These are phyloP conservation scores for Andricus grossulariae DNA, from an alignment of 1,140 invertebrate species.

Conservation along the genomic window DNA sequence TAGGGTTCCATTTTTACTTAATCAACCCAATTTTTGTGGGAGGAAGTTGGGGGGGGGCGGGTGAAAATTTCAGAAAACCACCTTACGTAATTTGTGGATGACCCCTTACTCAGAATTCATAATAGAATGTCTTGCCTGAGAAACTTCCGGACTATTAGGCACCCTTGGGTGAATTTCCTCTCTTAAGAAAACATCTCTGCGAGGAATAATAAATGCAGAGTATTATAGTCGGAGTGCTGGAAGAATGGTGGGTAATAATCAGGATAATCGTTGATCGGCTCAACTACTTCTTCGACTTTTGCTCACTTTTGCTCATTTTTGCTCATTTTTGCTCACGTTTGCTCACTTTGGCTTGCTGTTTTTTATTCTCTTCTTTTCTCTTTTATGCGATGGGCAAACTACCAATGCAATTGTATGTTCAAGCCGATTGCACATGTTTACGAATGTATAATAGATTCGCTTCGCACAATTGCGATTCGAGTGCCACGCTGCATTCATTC, in stretches of 20 bases:
- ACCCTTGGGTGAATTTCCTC: neutral
- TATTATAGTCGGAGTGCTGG: neutral
- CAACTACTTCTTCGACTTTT: neutral
- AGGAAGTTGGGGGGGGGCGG: too few species aligned
- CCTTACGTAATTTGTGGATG: too few species aligned
- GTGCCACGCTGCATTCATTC: slow-evolving; percentile 16
- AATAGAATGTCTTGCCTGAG: neutral
- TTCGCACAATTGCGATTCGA: slow-evolving; percentile 14
- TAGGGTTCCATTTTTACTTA: too few species aligned
- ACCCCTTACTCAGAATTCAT: too few species aligned
- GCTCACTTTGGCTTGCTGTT: neutral
- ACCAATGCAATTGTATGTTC: slow-evolving; percentile 11
- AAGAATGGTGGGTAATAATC: neutral
- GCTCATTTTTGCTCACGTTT: neutral
- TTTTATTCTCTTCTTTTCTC: neutral
- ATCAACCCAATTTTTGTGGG: too few species aligned
- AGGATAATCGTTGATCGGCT: neutral
- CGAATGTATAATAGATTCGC: slow-evolving; percentile 29
- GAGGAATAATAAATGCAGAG: slow-evolving; percentile 7
- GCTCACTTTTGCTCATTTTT: neutral
- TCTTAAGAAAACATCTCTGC: neutral
- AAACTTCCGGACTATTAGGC: neutral
- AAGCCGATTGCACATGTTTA: slow-evolving; percentile 26
- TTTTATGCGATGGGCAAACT: neutral
- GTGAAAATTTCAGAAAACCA: too few species aligned